A percentile compares a stretch with the other conserved stretches of the same genome.
Evolutionary conservation across 1,140 invertebrate species (phyloP).

Genomic region (Asbolus verrucosus): DNA sequence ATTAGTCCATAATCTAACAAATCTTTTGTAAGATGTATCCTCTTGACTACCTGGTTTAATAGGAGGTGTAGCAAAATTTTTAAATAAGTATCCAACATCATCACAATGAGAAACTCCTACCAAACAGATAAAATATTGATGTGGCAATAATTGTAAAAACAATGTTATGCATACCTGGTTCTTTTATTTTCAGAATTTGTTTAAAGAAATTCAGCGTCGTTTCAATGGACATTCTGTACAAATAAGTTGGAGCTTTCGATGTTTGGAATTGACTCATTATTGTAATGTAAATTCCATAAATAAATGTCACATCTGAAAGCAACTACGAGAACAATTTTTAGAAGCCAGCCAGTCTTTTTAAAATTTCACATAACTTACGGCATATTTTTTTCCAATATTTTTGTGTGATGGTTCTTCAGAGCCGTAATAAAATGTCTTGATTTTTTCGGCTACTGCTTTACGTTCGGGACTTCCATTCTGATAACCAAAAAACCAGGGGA

Average conservation of each 20-base stretch:
- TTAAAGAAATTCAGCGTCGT: neutral
- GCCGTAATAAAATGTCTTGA: neutral
- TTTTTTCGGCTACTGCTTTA: neutral
- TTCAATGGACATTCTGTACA: slow-evolving; percentile 1
- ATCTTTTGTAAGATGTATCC: neutral
- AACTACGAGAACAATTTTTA: neutral
- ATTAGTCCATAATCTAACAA: slow-evolving; percentile 46
- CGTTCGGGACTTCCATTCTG: slow-evolving; percentile 7
- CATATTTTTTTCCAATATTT: neutral
- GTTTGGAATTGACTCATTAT: neutral
- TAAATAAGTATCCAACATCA: slow-evolving; percentile 46
- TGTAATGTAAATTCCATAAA: neutral
- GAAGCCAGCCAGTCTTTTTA: neutral
- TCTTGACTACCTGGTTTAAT: neutral
- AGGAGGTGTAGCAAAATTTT: neutral
- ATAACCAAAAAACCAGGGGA: slow-evolving; percentile 7
- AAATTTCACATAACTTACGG: neutral
- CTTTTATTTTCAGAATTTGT: neutral
- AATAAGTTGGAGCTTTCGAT: slow-evolving; percentile 3
- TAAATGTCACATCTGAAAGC: neutral
- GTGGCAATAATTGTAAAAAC: neutral
- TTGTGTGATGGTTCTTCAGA: slow-evolving; percentile 8
- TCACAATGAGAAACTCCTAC: slow-evolving; percentile 42
- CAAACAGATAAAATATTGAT: slow-evolving; percentile 37
- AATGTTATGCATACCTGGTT: neutral